phyloP scores from a whole-genome alignment of 2,888 invertebrate genomes.

The Tachina lurida region DNA sequence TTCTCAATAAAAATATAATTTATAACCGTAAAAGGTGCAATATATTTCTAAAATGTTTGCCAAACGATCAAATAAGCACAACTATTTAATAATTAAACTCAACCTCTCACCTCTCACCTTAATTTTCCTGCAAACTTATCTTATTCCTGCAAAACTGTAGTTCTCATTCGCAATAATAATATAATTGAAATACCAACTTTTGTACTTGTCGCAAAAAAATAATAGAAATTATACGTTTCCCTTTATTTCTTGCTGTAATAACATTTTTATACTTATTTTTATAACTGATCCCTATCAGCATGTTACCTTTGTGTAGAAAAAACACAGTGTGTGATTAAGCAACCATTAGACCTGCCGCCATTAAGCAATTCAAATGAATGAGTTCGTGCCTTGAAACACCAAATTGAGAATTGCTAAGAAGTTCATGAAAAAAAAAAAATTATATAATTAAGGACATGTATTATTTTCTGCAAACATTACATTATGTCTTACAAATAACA shows the following conservation, averaged over 20 bases:
- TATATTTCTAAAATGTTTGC: no score
- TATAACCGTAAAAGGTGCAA: no score
- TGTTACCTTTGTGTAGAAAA: neutral
- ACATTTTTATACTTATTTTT: conserved; percentile 7
- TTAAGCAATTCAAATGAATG: neutral
- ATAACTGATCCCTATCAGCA: neutral
- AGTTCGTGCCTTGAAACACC: conserved; percentile 7
- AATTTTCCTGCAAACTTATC: no score
- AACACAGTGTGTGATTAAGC: neutral
- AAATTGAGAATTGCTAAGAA: neutral
- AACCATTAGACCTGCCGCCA: neutral
- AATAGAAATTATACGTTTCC: neutral
- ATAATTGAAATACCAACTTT: no score
- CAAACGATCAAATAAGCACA: no score
- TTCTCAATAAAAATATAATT: no score
- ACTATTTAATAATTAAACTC: no score
- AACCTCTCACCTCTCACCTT: no score
- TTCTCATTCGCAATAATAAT: no score
- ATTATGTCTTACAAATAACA: neutral
- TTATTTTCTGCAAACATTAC: neutral
- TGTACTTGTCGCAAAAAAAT: neutral
- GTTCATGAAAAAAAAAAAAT: neutral
- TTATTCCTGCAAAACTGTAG: no score
- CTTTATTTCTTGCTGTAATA: neutral
- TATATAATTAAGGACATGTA: neutral